Evolutionary conservation across 2,113 vertebrate species (phyloP).

Genomic region (Lepus europaeus): DNA sequence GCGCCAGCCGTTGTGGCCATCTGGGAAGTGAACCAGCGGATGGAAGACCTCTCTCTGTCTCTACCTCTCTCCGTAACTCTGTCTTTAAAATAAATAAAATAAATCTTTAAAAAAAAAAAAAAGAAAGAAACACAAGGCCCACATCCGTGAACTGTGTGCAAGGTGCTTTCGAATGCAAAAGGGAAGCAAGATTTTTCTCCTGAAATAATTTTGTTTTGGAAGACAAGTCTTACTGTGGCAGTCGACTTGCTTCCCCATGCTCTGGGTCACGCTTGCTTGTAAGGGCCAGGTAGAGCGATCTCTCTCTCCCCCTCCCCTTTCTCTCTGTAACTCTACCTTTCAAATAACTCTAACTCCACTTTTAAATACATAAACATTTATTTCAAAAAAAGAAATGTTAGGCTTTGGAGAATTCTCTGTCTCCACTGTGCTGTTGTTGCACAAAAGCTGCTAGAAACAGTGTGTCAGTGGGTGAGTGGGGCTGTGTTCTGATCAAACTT

Average conservation of each 20-base stretch:
- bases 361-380: no score
- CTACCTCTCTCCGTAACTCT: no score
- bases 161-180: slow-evolving; percentile 12
- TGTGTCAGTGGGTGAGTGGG: fast-evolving
- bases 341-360: no score
- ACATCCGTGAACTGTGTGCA: background rate
- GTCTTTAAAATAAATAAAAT: no score
- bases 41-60: no score
- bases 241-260: background rate
- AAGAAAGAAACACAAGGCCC: background rate
- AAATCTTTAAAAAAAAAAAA: no score
- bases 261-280: background rate
- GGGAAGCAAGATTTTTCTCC: background rate
- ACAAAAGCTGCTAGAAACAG: background rate
- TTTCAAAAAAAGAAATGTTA: background rate
- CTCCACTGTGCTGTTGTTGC: background rate
- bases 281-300: background rate
- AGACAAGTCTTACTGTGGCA: background rate
- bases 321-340: no score
- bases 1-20: no score
- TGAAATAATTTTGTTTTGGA: slow-evolving; percentile 44
- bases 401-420: background rate
- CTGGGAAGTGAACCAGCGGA: no score
- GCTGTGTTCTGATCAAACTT: background rate
- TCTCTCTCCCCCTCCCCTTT: no score